Evolutionary conservation across 2,888 invertebrate species (phyloP), one percentile per base, ranked within the genome.

Genomic region (Smittia sp.): DNA sequence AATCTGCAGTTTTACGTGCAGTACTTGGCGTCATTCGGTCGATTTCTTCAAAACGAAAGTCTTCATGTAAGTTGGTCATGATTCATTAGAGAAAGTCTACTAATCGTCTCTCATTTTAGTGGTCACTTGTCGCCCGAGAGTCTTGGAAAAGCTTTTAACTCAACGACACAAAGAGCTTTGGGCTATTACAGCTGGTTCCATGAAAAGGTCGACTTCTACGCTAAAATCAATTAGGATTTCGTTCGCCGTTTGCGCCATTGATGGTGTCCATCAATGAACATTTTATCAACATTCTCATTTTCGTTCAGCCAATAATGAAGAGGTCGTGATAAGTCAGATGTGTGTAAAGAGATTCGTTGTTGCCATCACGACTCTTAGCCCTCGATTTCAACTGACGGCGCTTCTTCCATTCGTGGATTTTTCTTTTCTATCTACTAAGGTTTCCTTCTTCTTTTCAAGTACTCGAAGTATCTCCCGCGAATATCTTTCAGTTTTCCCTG

Each of bases 121-220:
- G 92, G 91, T 1, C 88, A 88, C 75, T 85, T 92, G 80, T 91
- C 91, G 72, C 91, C 92, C 6, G 91, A 91, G 81, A 90, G 88
- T 78, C 84, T 92, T 70, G 88, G 89, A 77, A 88, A 86, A 81
- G 89, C 89, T 75, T 83, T 91, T 13, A 89, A 91, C 77, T 86
- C 87, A 74, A 91, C 91, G 15, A 86, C 88, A 77, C 82, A 84
- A 76, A 88, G 87, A 75, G 88, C 90, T 73, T 83, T 86, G 7
- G 85, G 89, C 76, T 91, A 89, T 78, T 90, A 89, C 79, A 86
- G 88, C 78, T 90, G 90, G 89, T 86, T 91, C 77, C 88, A 90
- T 80, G 86, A 93, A 83, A 90, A 95, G 85, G 88, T 92, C 41
- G 88, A 91, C 80, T 84, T 87, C 38, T 86, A 90, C 79, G 89